A percentile compares a stretch with the other conserved stretches of the same genome.
phyloP scores from a whole-genome alignment of 2,797 vertebrate species.

The Enteromius trimaculatus region DNA sequence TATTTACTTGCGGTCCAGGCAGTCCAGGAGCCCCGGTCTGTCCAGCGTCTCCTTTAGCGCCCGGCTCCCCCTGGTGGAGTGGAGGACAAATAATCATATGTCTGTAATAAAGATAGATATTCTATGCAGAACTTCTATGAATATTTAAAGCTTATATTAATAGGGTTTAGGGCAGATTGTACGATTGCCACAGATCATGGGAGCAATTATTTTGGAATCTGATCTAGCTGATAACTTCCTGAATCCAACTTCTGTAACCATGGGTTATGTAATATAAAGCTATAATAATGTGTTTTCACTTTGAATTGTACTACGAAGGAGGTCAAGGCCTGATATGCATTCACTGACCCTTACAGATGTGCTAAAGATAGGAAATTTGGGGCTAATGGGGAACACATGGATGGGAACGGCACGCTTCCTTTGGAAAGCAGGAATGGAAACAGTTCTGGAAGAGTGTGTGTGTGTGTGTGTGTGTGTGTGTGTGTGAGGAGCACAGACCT shows the following conservation, averaged over 20 bases:
- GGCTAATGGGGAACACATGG: slow-evolving; percentile 57
- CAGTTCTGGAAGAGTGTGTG: slow-evolving; percentile 21
- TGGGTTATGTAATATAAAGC: neutral
- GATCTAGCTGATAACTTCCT: neutral
- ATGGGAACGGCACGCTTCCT: slow-evolving; percentile 46
- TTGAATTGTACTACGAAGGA: slow-evolving; percentile 2
- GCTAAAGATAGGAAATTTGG: slow-evolving; percentile 40
- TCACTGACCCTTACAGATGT: slow-evolving; percentile 55
- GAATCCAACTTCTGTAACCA: neutral
- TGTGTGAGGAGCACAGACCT: slow-evolving; percentile 60
- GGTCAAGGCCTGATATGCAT: slow-evolving; percentile 18
- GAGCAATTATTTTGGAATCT: neutral
- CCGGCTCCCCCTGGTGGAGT: slow-evolving; percentile 76
- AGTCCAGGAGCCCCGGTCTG: slow-evolving; percentile 74
- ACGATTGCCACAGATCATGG: neutral
- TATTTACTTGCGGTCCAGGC: slow-evolving; percentile 76
- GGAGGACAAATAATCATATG: slow-evolving; percentile 21
- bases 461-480: neutral
- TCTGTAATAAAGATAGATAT: neutral
- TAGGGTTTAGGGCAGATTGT: neutral
- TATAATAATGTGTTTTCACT: neutral
- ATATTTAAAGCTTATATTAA: neutral
- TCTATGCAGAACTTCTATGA: neutral
- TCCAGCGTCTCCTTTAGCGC: slow-evolving; percentile 76
- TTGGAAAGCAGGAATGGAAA: slow-evolving; percentile 49